Evolutionary conservation across 2,888 invertebrate genomes (phyloP), one percentile per base, ranked within the genome.

Genomic region (Hylaea fasciaria): DNA sequence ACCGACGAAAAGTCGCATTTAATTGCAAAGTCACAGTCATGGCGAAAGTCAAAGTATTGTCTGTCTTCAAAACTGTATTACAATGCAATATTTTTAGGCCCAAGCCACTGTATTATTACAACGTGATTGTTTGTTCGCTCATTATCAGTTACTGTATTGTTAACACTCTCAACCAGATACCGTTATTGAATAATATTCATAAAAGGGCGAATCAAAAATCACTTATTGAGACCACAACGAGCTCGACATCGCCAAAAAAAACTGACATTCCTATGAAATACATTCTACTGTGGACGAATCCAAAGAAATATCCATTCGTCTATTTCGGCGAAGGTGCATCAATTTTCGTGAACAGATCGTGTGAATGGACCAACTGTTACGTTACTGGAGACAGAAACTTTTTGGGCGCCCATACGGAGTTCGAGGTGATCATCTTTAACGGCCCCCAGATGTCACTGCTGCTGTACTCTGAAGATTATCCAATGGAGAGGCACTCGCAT

Each of bases 271-370:
- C 43, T 7, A 71, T 71, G 51, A 86, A 81, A 69, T 80, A 86
- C 58, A 88, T 89, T 53, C 72, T 89, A 8, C 71, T 85, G 11
- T 89, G 89, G 89, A 86, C 85, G 0, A 75, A 75, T 56, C 66
- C 77, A 16, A 71, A 73, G 16, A 73, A 76, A 8, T 70, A 70
- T 28, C 87, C 87, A 4, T 85, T 86, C 44, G 44, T 71, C 11
- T 83, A 83, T 58, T 80, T 89, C 8, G 81, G 76, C 0, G 74
- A 80, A 44, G 88, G 87, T 9, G 78, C 74, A 47, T 62, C 66
- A 28, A 58, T 80, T 3, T 89, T 90, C 59, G 57, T 72, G 16
- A 70, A 77, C 1, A 83, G 76, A 67, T 78, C 73, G 1, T 90
- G 89, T 63, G 53, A 72, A 51, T 85, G 76, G 68, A 74, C 53